phyloP scores from a whole-genome alignment of 2,113 vertebrate genomes.

The Microcebus tavaratra region DNA sequence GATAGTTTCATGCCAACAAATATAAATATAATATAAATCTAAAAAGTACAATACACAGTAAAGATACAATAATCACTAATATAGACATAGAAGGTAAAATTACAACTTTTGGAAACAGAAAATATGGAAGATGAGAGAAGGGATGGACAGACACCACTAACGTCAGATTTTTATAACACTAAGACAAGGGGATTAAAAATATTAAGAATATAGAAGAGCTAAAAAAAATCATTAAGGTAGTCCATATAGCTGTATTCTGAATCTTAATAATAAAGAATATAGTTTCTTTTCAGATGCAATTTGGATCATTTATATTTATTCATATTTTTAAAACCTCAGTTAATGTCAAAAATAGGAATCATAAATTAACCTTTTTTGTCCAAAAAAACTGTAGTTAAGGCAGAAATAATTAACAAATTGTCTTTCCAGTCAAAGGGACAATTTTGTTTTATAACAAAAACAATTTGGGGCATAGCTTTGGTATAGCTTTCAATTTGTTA shows the following conservation, averaged over 20 bases:
- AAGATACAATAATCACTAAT: background rate
- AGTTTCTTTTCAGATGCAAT: background rate
- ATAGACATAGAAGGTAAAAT: background rate
- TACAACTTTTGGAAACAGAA: background rate
- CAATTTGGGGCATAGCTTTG: too few relatives aligned
- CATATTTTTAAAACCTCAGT: background rate
- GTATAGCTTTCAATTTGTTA: too few relatives aligned
- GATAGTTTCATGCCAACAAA: background rate
- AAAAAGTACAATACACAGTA: background rate
- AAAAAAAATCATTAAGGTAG: background rate
- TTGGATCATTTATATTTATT: background rate
- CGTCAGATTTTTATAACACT: background rate
- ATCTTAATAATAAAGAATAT: background rate
- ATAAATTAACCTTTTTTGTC: background rate
- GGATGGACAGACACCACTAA: background rate
- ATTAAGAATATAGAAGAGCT: background rate
- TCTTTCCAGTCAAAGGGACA: background rate
- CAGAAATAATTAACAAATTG: background rate
- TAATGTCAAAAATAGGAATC: conserved; percentile 29
- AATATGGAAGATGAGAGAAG: background rate
- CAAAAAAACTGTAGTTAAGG: background rate
- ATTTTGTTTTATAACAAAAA: too few relatives aligned
- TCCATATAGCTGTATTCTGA: background rate
- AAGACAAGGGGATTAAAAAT: background rate
- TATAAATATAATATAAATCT: background rate